Evolutionary conservation across 2,888 invertebrate genomes (phyloP).

Genomic region (Campoplex capitator): DNA sequence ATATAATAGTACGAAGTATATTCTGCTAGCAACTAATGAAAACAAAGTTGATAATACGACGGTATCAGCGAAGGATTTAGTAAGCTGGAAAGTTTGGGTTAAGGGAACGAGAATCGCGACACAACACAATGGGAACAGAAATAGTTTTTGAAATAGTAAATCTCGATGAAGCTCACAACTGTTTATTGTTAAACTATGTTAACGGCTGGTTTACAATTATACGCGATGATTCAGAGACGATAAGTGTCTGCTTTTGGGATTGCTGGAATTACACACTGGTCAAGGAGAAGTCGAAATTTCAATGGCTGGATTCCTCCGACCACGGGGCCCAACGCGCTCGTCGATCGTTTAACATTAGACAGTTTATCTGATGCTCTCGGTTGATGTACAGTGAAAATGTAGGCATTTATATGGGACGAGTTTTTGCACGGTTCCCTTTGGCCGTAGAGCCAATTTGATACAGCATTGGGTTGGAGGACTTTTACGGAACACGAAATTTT

Average conservation of each 20-base stretch:
- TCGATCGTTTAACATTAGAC: background rate
- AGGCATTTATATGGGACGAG: too few species aligned
- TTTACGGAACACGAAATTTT: background rate
- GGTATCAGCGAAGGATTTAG: too few species aligned
- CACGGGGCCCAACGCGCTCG: background rate
- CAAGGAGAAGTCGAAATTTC: background rate
- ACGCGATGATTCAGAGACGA: background rate
- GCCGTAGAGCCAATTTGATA: background rate
- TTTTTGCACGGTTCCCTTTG: background rate
- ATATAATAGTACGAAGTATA: too few species aligned
- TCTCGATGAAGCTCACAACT: too few species aligned
- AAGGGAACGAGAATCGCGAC: background rate
- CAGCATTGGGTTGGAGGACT: background rate
- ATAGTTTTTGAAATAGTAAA: background rate
- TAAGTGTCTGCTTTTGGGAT: background rate
- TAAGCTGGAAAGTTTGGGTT: background rate
- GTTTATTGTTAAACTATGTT: too few species aligned
- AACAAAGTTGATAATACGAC: too few species aligned
- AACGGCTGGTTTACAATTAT: background rate
- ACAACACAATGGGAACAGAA: background rate
- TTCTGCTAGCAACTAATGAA: too few species aligned
- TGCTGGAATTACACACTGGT: background rate
- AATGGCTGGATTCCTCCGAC: background rate
- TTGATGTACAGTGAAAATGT: too few species aligned
- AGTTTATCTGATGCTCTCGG: background rate